Base-by-base conservation (phyloP, 2,888 invertebrate species). In the Cyaniris semiargus region DNA sequence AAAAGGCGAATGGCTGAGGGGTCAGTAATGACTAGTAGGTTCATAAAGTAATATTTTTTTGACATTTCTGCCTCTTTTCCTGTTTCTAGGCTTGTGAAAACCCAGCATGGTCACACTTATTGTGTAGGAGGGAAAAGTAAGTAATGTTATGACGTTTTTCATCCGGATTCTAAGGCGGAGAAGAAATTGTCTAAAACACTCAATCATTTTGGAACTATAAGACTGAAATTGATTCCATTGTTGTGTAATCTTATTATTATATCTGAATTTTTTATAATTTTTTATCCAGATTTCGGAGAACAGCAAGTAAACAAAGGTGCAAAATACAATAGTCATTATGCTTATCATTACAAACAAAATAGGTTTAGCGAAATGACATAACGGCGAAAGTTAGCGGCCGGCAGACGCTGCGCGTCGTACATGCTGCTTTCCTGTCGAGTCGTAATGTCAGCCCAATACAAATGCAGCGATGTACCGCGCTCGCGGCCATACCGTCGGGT, bases 331-430 rank as follows among this genome's bases (percentile, higher is more conserved):
- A 66, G 27, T 18, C 18, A 66, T 31, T 66, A 21, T 60, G 27
- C 5, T 27, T 27, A 27, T 66, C 5, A 66, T 18, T 66, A 27
- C 27, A 23, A 44, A 23, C 72, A 72, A 72, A 72, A 44, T 38
- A 72, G 44, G 72, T 72, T 72, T 44, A 72, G 38, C 72, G 66
- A 66, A 74, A 74, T 74, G 48, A 74, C 74, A 74, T 74, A 74
- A 74, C 23, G 27, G 74, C 74, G 74, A 74, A 74, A 74, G 74
- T 74, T 48, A 53, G 27, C 74, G 74, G 23, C 74, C 74, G 74
- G 21, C 27, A 53, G 48, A 74, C 48, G 23, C 31, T 18, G 18
- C 8, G 7, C 27, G 48, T 15, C 18, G 74, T 74, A 27, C 74
- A 27, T 48, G 53, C 23, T 23, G 48, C 7, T 48, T 74, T 18